Evolutionary conservation across 2,888 invertebrate genomes (phyloP).

Genomic region (Strigamia maritima): DNA sequence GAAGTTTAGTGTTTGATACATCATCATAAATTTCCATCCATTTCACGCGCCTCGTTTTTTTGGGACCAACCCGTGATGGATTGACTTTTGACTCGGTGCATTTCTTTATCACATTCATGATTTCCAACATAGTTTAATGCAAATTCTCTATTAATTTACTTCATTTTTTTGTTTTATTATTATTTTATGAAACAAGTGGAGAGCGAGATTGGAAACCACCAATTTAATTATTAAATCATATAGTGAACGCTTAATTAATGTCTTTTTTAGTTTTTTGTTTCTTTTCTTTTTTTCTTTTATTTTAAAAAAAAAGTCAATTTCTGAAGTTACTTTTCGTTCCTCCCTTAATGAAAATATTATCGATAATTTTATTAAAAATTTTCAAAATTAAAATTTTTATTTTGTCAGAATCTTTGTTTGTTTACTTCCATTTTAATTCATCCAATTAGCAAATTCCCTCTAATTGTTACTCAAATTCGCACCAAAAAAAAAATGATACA

Average conservation of each 20-base stretch:
- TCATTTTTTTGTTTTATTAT: not conserved
- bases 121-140: not conserved
- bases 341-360: too few relatives aligned
- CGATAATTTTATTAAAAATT: not conserved
- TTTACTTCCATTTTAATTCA: not conserved
- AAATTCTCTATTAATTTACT: conserved; percentile 4
- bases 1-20: conserved; percentile 29
- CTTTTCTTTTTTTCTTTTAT: not conserved
- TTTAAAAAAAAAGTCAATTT: not conserved
- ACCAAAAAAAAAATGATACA: not conserved
- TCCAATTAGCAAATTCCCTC: not conserved
- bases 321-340: too few relatives aligned
- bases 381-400: not conserved
- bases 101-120: not conserved
- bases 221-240: not conserved
- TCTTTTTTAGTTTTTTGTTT: not conserved
- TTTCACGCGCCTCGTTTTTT: conserved; percentile 11
- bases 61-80: not conserved
- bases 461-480: not conserved
- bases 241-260: not conserved
- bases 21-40: conserved; percentile 34
- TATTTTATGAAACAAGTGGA: not conserved
- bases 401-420: not conserved
- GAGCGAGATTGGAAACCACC: not conserved
- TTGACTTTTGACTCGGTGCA: not conserved